Percentiles rank a stretch among this genome's conserved stretches.
phyloP scores from a whole-genome alignment of 2,797 vertebrate genomes.

The Pantherophis alleghaniensis region DNA sequence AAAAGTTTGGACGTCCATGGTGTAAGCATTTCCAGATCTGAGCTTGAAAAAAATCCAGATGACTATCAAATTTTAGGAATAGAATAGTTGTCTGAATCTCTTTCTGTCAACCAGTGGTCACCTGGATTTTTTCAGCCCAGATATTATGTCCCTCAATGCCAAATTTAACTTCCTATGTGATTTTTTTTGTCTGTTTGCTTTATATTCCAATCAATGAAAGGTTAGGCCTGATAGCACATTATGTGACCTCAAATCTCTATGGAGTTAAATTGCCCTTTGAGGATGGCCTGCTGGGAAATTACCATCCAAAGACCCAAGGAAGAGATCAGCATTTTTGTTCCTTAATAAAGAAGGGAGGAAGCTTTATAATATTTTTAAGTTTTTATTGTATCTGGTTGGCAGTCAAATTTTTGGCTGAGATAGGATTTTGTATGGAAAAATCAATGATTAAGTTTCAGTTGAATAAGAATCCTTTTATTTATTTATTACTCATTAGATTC shows the following conservation, averaged over 20 bases:
- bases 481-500: background rate
- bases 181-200: background rate
- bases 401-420: background rate
- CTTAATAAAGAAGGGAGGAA: background rate
- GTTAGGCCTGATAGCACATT: background rate
- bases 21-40: background rate
- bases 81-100: background rate
- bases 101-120: background rate
- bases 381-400: background rate
- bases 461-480: background rate
- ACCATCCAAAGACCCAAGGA: background rate
- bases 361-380: background rate
- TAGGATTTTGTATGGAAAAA: background rate
- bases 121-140: background rate
- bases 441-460: background rate
- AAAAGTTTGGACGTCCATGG: background rate
- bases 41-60: background rate
- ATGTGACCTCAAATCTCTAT: background rate
- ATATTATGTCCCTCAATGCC: background rate
- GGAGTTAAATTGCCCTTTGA: background rate
- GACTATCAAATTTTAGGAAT: background rate
- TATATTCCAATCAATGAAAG: background rate
- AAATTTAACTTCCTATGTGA: background rate
- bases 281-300: background rate
- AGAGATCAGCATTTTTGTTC: background rate